Percentiles rank a stretch among this genome's conserved stretches.
These are phyloP conservation scores for Ondatra zibethicus DNA, from an alignment of 2,113 vertebrate species.

Conservation along the genomic window DNA sequence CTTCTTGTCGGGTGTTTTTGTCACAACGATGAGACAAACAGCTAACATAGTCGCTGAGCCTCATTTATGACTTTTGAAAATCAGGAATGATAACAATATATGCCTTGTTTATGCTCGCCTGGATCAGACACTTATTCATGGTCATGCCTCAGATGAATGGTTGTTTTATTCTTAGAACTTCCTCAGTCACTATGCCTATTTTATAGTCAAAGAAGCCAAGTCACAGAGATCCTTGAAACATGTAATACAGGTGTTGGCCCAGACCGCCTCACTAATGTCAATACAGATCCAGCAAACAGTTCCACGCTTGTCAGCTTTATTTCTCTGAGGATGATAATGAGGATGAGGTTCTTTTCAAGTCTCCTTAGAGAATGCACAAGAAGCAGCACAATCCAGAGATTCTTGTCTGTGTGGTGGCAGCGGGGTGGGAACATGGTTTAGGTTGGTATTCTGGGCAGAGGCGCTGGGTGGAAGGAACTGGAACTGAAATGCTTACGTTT, in stretches of 20 bases:
- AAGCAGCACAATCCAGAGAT: neutral
- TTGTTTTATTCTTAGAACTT: neutral
- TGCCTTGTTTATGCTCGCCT: neutral
- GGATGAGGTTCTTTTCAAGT: neutral
- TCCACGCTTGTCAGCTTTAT: neutral
- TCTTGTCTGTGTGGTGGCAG: neutral
- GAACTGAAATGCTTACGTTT: neutral
- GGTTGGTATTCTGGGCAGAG: neutral
- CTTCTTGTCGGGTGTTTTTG: neutral
- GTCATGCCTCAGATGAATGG: neutral
- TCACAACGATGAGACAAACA: neutral
- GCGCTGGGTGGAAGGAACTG: neutral
- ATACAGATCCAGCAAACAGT: neutral
- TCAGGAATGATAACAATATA: too few relatives aligned
- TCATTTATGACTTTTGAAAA: slow-evolving; percentile 43
- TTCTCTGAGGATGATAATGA: neutral
- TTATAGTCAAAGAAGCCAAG: neutral
- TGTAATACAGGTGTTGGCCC: neutral
- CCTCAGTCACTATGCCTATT: neutral
- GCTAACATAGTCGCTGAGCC: neutral
- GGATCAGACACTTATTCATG: neutral
- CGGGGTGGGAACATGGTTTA: neutral
- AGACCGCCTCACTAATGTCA: neutral
- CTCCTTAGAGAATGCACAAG: neutral
- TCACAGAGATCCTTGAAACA: neutral